These are phyloP conservation scores for Dascillus cervinus DNA, from an alignment of 2,888 invertebrate species.

Conservation along the genomic window DNA sequence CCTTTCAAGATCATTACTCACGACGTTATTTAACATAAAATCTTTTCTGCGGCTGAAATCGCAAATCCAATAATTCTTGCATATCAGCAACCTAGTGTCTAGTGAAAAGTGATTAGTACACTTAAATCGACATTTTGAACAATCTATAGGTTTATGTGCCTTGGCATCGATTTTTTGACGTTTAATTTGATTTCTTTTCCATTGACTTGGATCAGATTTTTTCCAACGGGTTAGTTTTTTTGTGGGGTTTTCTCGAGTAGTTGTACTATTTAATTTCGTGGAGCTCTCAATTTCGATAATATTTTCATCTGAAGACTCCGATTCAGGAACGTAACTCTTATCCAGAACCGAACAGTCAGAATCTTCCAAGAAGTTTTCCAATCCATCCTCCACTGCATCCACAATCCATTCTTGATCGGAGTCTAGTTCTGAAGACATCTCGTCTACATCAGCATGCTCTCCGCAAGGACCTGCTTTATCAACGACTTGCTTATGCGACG, in stretches of 20 bases:
- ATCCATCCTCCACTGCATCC: too few relatives aligned
- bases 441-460: too few relatives aligned
- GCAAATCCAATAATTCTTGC: constrained; percentile 4
- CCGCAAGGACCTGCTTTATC: background rate
- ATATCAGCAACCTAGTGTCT: too few relatives aligned
- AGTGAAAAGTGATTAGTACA: constrained; percentile 9
- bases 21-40: constrained; percentile 11
- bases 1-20: constrained; percentile 11
- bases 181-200: constrained; percentile 7
- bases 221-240: constrained; percentile 6
- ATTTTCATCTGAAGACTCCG: constrained; percentile 1
- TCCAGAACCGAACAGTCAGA: constrained; percentile 2
- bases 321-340: constrained; percentile 2
- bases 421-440: constrained; percentile 1
- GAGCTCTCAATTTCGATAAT: too few relatives aligned
- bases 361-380: constrained; percentile 2
- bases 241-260: too few relatives aligned
- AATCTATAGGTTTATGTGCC: constrained; percentile 6
- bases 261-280: too few relatives aligned
- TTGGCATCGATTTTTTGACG: constrained; percentile 7
- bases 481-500: background rate
- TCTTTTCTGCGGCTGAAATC: constrained; percentile 13
- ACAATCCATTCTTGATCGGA: constrained; percentile 3
- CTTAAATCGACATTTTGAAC: constrained; percentile 12
- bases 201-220: constrained; percentile 6